Base-by-base conservation (phyloP, 2,797 vertebrate genomes). In the Luscinia megarhynchos region DNA sequence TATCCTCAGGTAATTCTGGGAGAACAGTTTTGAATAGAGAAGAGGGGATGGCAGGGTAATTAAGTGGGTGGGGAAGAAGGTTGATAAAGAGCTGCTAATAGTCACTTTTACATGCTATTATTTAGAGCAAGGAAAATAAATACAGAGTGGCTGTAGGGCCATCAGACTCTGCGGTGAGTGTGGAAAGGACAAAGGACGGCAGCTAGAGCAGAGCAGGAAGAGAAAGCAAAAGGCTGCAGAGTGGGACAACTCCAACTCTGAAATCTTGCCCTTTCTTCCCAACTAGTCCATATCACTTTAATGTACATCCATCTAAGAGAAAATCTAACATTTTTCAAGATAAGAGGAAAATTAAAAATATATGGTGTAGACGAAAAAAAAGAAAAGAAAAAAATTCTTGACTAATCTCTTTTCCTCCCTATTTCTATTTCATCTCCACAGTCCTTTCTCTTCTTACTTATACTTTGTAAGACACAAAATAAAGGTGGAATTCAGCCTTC, bases 401-500 rank as follows among this genome's bases (percentile, higher is more conserved):
- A 51, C 4, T 57, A 20, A 40, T 66, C 24, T 84, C 21, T 58
- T 90, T 72, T 79, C 22, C 45, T 80, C 87, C 27, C 20, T 45
- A 19, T 54, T 78, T 88, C 29, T 75, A 14, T 89, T 70, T 40
- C 32, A 40, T 68, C 40, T n/a, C 29, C n/a, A 48, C 0, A 4
- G 7, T 30, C 24, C 34, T 86, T 88, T 93, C 50, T 62, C 15
- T 77, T 90, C 29, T n/a, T 57, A 45, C 15, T 20, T 84, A 53
- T 5, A 41, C 63, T 90, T 62, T 50, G 59, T 36, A 48, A 94
- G 36, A 83, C 63, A 12, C 34, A 53, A 88, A 82, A 84, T 61
- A 90, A 88, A 66, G 57, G 80, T 95, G 94, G 80, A 93, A 87
- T 85, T 76, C 58, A 76, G 66, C 30, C 61, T 81, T 85, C 58